Percentiles rank a stretch among this genome's conserved stretches.
phyloP scores from a whole-genome alignment of 2,888 invertebrate genomes.

The Ganaspis brasiliensis region DNA sequence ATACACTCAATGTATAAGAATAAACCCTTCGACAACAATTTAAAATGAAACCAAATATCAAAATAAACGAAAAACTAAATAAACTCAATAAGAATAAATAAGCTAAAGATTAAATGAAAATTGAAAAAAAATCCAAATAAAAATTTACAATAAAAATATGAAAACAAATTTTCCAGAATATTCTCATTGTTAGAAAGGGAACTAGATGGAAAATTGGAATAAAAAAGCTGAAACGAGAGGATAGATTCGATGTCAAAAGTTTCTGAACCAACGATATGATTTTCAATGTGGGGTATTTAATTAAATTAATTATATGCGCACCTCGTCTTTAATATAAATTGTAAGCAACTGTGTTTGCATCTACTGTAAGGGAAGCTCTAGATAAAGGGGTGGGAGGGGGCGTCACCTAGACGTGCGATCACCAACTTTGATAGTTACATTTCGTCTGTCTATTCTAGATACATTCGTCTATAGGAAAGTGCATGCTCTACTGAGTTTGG shows the following conservation, averaged over 20 bases:
- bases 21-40: too few relatives aligned
- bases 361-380: conserved; percentile 37
- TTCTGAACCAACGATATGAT: conserved; percentile 74
- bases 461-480: conserved; percentile 48
- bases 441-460: conserved; percentile 76
- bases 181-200: too few relatives aligned
- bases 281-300: conserved; percentile 79
- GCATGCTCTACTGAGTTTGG: conserved; percentile 29
- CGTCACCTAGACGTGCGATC: conserved; percentile 72
- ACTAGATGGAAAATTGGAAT: conserved; percentile 48
- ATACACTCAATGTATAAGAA: too few relatives aligned
- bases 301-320: conserved; percentile 81
- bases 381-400: conserved; percentile 51
- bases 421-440: conserved; percentile 80
- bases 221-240: conserved; percentile 1
- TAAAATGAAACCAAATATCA: too few relatives aligned
- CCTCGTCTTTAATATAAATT: conserved; percentile 78
- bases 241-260: conserved; percentile 70
- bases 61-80: too few relatives aligned
- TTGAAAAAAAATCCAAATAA: conserved; percentile 55
- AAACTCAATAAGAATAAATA: too few relatives aligned
- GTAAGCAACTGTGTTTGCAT: conserved; percentile 70
- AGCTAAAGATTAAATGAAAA: neutral
- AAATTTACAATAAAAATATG: conserved; percentile 53
- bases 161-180: too few relatives aligned